phyloP scores from a whole-genome alignment of 2,797 vertebrate genomes.

The Sebastes iracundus region DNA sequence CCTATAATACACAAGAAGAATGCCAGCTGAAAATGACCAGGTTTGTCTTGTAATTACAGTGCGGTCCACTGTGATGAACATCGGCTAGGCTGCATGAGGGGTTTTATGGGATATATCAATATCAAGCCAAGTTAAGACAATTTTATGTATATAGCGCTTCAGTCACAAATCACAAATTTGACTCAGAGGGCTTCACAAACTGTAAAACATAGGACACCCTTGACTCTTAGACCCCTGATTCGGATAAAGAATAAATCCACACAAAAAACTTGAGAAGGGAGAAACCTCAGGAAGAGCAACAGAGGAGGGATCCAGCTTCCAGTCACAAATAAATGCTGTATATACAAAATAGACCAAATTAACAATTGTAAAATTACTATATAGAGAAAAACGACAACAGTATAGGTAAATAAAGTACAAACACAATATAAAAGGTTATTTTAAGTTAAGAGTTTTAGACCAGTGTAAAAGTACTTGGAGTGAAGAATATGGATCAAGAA shows the following conservation, averaged over 20 bases:
- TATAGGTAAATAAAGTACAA: neutral
- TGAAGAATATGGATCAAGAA: neutral
- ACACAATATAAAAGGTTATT: neutral
- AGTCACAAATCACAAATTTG: slow-evolving; percentile 8
- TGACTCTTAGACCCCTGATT: neutral
- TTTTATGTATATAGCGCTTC: slow-evolving; percentile 5
- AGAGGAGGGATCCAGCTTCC: neutral
- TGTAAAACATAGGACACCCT: neutral
- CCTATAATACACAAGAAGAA: neutral
- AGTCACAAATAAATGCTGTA: neutral
- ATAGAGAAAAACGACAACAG: neutral
- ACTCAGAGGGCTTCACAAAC: neutral
- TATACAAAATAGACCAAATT: neutral
- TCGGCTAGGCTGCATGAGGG: neutral
- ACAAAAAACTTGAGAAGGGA: neutral
- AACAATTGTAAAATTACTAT: neutral
- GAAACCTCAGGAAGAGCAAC: neutral
- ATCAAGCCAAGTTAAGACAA: neutral
- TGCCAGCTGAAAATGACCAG: slow-evolving; percentile 32
- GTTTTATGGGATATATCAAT: slow-evolving; percentile 19
- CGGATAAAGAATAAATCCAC: neutral
- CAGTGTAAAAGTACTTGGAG: neutral
- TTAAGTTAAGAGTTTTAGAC: neutral
- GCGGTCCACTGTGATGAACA: slow-evolving; percentile 10
- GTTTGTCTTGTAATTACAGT: slow-evolving; percentile 29